Evolutionary conservation across 2,113 vertebrate species (phyloP).

Genomic region (Petromus typicus): DNA sequence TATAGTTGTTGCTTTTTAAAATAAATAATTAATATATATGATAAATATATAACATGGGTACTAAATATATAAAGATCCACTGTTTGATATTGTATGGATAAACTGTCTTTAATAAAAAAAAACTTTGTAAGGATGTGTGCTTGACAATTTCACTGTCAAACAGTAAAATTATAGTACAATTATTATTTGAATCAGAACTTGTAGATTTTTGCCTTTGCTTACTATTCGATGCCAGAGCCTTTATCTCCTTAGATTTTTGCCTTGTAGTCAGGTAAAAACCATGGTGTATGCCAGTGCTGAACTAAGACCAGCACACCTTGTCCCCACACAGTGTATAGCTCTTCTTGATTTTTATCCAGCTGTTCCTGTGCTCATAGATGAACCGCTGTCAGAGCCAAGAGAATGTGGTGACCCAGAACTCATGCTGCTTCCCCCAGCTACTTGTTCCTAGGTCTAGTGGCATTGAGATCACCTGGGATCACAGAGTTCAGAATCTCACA

Average conservation of each 20-base stretch:
- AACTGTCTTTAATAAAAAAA: slow-evolving; percentile 11
- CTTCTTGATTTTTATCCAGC: background rate
- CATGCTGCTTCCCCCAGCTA: background rate
- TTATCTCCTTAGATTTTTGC: background rate
- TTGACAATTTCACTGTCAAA: background rate
- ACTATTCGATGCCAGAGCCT: background rate
- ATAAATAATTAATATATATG: background rate
- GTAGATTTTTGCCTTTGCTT: background rate
- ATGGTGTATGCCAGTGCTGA: background rate
- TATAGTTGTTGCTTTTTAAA: background rate
- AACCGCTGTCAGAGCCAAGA: background rate
- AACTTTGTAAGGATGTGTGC: background rate
- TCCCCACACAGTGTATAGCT: background rate
- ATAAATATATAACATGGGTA: background rate
- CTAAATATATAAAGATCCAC: background rate
- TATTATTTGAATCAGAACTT: background rate
- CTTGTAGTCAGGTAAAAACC: background rate
- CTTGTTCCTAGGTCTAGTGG: background rate
- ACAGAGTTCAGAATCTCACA: background rate
- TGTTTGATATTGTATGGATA: background rate
- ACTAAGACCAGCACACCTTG: background rate
- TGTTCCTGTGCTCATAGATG: background rate
- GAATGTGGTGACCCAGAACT: background rate
- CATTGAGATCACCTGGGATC: background rate
- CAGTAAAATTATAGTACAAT: background rate